Conservation (phyloP, 2,888 invertebrate species). For the Thera britannica region DNA sequence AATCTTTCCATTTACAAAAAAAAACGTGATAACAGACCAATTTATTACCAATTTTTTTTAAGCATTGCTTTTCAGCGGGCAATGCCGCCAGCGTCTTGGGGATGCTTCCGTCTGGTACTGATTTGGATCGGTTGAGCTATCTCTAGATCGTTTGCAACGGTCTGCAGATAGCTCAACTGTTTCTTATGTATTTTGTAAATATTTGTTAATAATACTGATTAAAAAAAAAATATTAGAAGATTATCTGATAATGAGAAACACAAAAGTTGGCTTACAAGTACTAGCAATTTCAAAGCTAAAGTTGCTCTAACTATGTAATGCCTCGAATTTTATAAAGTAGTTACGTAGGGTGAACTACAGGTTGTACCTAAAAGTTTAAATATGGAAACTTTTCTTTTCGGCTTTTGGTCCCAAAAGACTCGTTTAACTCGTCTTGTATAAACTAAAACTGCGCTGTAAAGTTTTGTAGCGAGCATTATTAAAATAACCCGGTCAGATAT, state of each 20-base stretch:
- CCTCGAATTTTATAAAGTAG: constrained; percentile 1
- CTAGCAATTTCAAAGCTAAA: not conserved
- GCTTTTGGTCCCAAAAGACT: constrained; percentile 20
- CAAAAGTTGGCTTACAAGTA: not conserved
- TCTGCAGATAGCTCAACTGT: no score
- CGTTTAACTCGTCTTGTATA: constrained; percentile 18
- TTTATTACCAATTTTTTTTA: no score
- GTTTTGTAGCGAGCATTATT: constrained; percentile 12
- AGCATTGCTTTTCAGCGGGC: no score
- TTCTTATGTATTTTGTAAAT: no score
- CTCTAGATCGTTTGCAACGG: no score
- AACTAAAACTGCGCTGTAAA: constrained; percentile 6
- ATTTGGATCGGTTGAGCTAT: no score
- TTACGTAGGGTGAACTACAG: not conserved
- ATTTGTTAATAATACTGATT: no score
- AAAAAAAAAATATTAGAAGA: no score
- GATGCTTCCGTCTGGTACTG: no score
- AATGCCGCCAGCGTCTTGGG: no score
- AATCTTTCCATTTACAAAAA: no score
- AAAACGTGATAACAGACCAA: no score
- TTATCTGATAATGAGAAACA: not conserved
- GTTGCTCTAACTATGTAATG: not conserved
- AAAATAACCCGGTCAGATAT: constrained; percentile 23
- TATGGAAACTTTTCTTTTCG: constrained; percentile 25
- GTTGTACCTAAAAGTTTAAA: constrained; percentile 14